Percentiles rank a stretch among this genome's conserved stretches.
Evolutionary conservation across 2,113 vertebrate species (phyloP).

Genomic region (Pholis gunnellus): DNA sequence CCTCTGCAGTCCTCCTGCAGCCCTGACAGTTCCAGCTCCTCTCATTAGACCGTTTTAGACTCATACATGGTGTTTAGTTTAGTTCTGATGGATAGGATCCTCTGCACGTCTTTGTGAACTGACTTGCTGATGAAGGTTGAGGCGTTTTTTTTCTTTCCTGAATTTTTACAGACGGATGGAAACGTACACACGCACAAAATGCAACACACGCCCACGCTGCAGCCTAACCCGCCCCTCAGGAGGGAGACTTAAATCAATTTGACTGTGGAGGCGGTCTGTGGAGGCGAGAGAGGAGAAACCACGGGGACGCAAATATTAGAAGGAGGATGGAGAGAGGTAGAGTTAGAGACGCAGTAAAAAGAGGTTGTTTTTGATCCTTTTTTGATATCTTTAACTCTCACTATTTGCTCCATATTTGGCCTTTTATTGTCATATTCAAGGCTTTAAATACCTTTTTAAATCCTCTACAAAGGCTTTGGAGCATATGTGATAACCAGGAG

Average conservation of each 20-base stretch:
- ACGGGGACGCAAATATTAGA: conserved; percentile 25
- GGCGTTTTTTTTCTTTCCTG: not conserved
- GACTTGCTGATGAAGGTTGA: conserved; percentile 43
- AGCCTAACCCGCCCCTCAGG: conserved; percentile 50
- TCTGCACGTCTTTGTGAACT: conserved; percentile 8
- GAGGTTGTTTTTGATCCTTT: not conserved
- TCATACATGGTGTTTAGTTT: no score
- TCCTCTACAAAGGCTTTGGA: not conserved
- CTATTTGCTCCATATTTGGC: not conserved
- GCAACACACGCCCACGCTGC: conserved; percentile 47
- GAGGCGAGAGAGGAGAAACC: conserved; percentile 43
- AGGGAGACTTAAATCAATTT: conserved; percentile 74
- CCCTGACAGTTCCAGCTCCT: conserved; percentile 13
- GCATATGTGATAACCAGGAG: not conserved
- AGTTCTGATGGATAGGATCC: conserved; percentile 36
- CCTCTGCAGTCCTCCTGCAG: conserved; percentile 25
- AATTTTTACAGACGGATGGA: conserved; percentile 44
- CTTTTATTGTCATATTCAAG: not conserved
- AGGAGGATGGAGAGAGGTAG: conserved; percentile 21
- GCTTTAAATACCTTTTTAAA: not conserved
- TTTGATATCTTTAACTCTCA: not conserved
- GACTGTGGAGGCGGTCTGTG: conserved; percentile 66
- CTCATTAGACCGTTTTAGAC: conserved; percentile 45
- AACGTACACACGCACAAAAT: conserved; percentile 35
- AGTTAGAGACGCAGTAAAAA: conserved; percentile 17